phyloP scores from a whole-genome alignment of 2,113 vertebrate species.

The Crotalus horridus region DNA sequence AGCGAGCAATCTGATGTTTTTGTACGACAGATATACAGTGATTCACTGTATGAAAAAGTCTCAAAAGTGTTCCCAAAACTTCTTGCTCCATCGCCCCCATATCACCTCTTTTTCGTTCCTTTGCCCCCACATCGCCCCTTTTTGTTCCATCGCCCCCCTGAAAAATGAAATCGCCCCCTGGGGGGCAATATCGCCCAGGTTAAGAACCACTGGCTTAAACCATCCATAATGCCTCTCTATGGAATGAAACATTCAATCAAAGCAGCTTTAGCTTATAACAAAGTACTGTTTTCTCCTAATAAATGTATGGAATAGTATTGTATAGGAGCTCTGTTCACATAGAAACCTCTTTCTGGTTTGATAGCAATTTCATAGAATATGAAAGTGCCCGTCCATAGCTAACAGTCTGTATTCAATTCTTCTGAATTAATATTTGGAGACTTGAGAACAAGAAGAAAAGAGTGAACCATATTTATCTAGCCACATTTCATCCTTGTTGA shows the following conservation, averaged over 20 bases:
- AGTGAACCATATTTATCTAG: not conserved
- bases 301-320: not conserved
- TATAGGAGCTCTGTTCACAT: not conserved
- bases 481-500: not conserved
- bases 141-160: no score
- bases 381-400: not conserved
- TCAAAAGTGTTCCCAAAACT: no score
- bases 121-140: no score
- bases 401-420: not conserved
- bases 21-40: no score
- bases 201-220: not conserved
- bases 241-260: not conserved
- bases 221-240: not conserved
- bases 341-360: not conserved
- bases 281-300: not conserved
- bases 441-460: not conserved
- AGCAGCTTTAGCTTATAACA: not conserved
- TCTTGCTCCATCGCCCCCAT: no score
- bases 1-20: no score
- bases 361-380: not conserved
- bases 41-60: no score
- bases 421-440: not conserved
- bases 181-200: no score
- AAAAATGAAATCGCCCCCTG: no score
- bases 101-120: no score